Evolutionary conservation across 2,888 invertebrate genomes (phyloP), one percentile per base, ranked within the genome.

Genomic region (Phaedon cochleariae): DNA sequence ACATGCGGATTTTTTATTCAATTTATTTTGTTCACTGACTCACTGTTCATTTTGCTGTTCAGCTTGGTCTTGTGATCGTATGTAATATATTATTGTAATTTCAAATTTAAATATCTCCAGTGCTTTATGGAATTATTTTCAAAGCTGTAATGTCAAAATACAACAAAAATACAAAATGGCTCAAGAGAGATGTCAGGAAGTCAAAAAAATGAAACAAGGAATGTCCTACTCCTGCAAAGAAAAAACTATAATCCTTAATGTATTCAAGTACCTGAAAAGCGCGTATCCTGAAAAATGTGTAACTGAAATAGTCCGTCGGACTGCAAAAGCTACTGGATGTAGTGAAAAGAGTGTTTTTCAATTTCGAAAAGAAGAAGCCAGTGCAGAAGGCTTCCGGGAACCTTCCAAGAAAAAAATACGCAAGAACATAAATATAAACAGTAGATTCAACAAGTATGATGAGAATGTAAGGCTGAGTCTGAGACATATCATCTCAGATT

Each of bases 141-240:
- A 26, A 26, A 5, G 7, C 7, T 26, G 26, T 26, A 5, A 26
- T 26, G 26, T 7, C 7, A 7, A 26, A 26, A 5, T 26, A n/a
- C n/a, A n/a, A n/a, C n/a, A n/a, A n/a, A n/a, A n/a, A n/a, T n/a
- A n/a, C n/a, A n/a, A n/a, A 15, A 46, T 45, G 41, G 22, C 15
- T 15, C 26, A 37, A 29, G 31, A 41, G 6, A 41, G 15, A 41
- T 41, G 15, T 41, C 64, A 71, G 62, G 80, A 81, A 74, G 74
- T 82, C 29, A 81, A 81, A 64, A 83, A 83, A 76, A 83, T 83
- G 82, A 82, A 82, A 73, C 82, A 83, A 67, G 83, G 83, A 34
- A 83, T 83, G 83, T 80, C 82, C 5, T 83, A 83, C 69, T 78
- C 82, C 1, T 77, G 80, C 62, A 83, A 83, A 73, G 83, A 83